Evolutionary conservation across 2,888 invertebrate genomes (phyloP).

Genomic region (Hypsopygia costalis): DNA sequence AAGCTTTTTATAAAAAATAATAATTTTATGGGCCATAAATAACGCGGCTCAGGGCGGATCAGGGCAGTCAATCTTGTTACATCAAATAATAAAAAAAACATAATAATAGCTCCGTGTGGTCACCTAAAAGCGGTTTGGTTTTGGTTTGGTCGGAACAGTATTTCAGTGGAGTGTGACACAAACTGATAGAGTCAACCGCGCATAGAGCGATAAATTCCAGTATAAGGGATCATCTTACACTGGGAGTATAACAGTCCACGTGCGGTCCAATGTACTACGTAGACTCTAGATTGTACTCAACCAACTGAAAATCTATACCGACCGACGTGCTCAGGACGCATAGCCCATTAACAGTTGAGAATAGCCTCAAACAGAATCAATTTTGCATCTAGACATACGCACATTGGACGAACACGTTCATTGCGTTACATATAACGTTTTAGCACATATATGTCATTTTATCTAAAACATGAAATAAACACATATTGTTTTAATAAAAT

Average conservation of each 20-base stretch:
- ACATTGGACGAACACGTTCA: conserved; percentile 70
- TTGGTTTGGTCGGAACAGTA: conserved; percentile 51
- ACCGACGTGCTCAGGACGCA: conserved; percentile 59
- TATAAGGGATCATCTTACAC: too few species aligned
- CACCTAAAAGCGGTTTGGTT: conserved; percentile 74
- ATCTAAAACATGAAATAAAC: conserved; percentile 66
- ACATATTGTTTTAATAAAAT: conserved; percentile 45
- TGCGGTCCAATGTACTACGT: too few species aligned
- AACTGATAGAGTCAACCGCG: not conserved
- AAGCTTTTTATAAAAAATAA: conserved; percentile 60
- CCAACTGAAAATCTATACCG: conserved; percentile 51
- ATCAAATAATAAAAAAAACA: conserved; percentile 62
- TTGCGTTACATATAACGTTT: conserved; percentile 80
- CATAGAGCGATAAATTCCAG: too few species aligned
- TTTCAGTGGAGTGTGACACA: conserved; percentile 35
- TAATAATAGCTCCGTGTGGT: conserved; percentile 74
- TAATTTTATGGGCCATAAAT: conserved; percentile 55
- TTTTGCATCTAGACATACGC: conserved; percentile 70
- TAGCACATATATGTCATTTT: conserved; percentile 67
- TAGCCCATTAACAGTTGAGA: conserved; percentile 56
- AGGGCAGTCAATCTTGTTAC: conserved; percentile 60
- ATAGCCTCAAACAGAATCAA: conserved; percentile 56
- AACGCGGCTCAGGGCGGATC: conserved; percentile 72
- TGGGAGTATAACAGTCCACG: too few species aligned
- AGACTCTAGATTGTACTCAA: not conserved